Percentiles rank a stretch among this genome's conserved stretches.
These are phyloP conservation scores for Drosophila ambigua DNA, from an alignment of 1,140 invertebrate species.

Conservation along the genomic window DNA sequence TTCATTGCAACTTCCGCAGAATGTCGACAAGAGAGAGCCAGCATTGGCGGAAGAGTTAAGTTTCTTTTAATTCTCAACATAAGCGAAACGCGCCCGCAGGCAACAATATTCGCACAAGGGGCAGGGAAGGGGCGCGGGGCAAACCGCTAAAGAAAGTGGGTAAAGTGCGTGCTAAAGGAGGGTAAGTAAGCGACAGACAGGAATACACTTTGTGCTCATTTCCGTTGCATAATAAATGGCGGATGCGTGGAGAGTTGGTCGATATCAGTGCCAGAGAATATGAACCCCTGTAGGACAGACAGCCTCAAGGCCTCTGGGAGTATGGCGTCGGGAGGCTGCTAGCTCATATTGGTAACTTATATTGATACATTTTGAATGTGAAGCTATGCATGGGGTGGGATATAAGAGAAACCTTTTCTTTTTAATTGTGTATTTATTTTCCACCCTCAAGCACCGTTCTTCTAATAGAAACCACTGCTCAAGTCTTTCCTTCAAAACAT, in stretches of 20 bases:
- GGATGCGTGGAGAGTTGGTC: constrained; percentile 34
- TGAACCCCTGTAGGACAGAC: constrained; percentile 13
- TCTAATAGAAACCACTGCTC: too few relatives aligned
- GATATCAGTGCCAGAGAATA: constrained; percentile 33
- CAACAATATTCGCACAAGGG: constrained; percentile 39
- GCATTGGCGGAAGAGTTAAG: constrained; percentile 64
- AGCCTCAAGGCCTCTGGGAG: too few relatives aligned
- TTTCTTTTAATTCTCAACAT: constrained; percentile 74
- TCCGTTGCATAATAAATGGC: constrained; percentile 69
- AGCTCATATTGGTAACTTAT: too few relatives aligned
- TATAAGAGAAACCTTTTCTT: too few relatives aligned
- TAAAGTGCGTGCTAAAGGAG: neutral
- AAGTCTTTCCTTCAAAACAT: too few relatives aligned
- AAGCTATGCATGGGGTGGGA: too few relatives aligned
- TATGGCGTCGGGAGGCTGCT: too few relatives aligned
- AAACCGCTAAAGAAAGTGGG: constrained; percentile 37
- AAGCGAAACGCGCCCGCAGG: constrained; percentile 57
- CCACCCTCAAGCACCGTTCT: too few relatives aligned
- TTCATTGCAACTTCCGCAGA: constrained; percentile 68
- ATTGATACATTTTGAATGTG: too few relatives aligned
- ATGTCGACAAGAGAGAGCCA: constrained; percentile 6
- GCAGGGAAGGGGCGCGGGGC: too few relatives aligned
- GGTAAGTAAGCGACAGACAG: constrained; percentile 15
- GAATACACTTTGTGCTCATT: constrained; percentile 51
- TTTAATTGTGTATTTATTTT: too few relatives aligned